These are phyloP conservation scores for Pinna nobilis DNA, from an alignment of 1,140 invertebrate genomes.

Conservation along the genomic window DNA sequence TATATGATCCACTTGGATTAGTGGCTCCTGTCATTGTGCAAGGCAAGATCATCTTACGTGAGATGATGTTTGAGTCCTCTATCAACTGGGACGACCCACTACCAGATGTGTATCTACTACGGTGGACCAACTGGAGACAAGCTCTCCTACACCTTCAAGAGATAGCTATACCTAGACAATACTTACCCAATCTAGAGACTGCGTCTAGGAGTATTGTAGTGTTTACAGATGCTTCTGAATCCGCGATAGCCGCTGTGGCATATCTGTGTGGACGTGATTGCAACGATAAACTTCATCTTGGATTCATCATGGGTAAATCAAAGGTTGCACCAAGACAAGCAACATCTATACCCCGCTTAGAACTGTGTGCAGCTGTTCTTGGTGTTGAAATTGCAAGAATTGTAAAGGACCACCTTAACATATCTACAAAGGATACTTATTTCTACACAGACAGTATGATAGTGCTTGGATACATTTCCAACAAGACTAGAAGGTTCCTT, in stretches of 20 bases:
- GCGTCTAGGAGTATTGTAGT: conserved; percentile 54
- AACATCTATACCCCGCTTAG: conserved; percentile 42
- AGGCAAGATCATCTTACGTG: conserved; percentile 39
- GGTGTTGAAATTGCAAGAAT: not conserved
- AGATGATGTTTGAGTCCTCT: not conserved
- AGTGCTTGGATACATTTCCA: conserved; percentile 43
- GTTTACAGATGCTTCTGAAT: conserved; percentile 35
- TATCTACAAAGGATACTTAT: not conserved
- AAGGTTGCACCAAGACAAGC: conserved; percentile 31
- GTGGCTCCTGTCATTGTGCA: conserved; percentile 36
- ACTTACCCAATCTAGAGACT: conserved; percentile 62
- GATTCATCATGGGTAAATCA: conserved; percentile 36
- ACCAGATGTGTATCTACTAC: not conserved
- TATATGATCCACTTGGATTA: conserved; percentile 41
- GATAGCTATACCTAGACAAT: conserved; percentile 20
- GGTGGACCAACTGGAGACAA: conserved; percentile 35
- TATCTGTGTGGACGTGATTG: conserved; percentile 15
- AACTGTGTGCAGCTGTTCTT: conserved; percentile 44
- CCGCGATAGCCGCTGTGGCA: conserved; percentile 34
- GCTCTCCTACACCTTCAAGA: conserved; percentile 20
- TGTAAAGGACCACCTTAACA: no score
- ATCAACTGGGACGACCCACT: conserved; percentile 43
- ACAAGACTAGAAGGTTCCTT: conserved; percentile 32
- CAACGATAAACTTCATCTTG: not conserved
- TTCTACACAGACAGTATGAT: conserved; percentile 48